Base-by-base conservation (phyloP, 1,140 invertebrate genomes). In the Wiebesia pumilae region DNA sequence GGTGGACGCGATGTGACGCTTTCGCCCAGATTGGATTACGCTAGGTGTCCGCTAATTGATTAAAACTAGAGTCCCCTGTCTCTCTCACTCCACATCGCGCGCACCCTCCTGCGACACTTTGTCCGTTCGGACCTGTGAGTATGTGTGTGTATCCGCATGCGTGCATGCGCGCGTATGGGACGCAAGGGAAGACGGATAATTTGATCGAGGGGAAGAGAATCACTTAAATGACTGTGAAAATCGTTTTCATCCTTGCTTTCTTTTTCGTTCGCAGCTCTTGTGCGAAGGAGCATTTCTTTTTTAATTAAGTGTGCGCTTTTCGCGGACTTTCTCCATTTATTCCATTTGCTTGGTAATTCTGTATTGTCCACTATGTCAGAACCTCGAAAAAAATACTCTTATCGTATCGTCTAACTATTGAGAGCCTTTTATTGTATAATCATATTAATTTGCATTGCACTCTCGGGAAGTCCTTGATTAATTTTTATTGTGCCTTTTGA, bases 1-100 rank as follows among this genome's bases (percentile, higher is more conserved):
- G 89, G 87, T 71, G 80, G 73, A 58, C 88, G 88, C 78, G 85
- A 80, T 75, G 89, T 80, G 86, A 83, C 35, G 62, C 79, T n/a
- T 12, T 40, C 65, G 81, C 85, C 87, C 89, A 88, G 88, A 91
- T 92, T 91, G 89, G 89, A 91, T 91, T 91, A 91, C 86, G 86
- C 40, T 81, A 88, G 89, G 88, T 90, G 88, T 89, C 88, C 90
- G 88, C 80, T 92, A 92, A 92, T 92, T 92, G 90, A 91, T 92
- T 92, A 91, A 91, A 92, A 90, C 90, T 69, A 79, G 81, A 14
- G 27, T 43, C 27, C 27, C 85, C 16, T 30, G 21, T 27, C 65
- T 51, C 33, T 54, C 16, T 67, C 54, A 24, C 58, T 65, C 38
- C 21, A 0, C 38, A 38, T 21, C 0, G 7, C 27, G 35, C 38